phyloP scores from a whole-genome alignment of 2,113 vertebrate genomes.

The Salvelinus alpinus region DNA sequence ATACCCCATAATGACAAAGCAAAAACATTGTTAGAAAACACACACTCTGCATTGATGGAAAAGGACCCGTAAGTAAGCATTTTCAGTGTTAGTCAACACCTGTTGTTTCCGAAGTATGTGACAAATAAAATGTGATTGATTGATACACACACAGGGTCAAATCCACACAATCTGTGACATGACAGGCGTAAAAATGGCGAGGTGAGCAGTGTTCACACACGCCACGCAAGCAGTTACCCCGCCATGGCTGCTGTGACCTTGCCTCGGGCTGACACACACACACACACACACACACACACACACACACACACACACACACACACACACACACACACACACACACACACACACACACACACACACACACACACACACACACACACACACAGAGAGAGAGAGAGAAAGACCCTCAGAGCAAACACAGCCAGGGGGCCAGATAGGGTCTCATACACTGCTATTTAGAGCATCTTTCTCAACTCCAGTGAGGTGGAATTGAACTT shows the following conservation, averaged over 20 bases:
- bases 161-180: constrained; percentile 51
- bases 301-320: not conserved
- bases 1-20: too few relatives aligned
- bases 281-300: not conserved
- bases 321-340: too few relatives aligned
- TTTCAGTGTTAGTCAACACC: too few relatives aligned
- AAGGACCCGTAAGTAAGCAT: too few relatives aligned
- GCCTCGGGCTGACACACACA: not conserved
- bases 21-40: too few relatives aligned
- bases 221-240: constrained; percentile 48
- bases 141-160: constrained; percentile 14
- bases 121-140: too few relatives aligned
- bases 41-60: too few relatives aligned
- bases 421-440: not conserved
- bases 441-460: not conserved
- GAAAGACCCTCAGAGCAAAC: not conserved
- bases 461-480: not conserved
- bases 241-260: constrained; percentile 36
- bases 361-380: too few relatives aligned
- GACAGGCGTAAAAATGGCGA: constrained; percentile 53
- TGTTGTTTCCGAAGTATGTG: too few relatives aligned
- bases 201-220: constrained; percentile 48
- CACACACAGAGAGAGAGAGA: too few relatives aligned
- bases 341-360: too few relatives aligned
- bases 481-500: not conserved